A percentile compares a stretch with the other conserved stretches of the same genome.
Evolutionary conservation across 2,888 invertebrate genomes (phyloP).

Genomic region (Eilema griseolum): DNA sequence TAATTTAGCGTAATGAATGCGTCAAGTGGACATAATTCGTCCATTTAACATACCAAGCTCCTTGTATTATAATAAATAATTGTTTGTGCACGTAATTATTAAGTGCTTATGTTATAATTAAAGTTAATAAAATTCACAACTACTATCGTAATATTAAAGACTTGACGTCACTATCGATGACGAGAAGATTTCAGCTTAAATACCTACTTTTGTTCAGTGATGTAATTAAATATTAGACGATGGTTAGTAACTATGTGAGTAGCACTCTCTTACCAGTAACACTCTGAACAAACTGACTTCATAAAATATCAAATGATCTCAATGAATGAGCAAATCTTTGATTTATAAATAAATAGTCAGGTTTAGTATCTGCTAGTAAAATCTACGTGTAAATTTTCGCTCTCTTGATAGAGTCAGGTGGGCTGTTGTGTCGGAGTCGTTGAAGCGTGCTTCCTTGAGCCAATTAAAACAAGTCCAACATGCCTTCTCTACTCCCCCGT

Average conservation of each 20-base stretch:
- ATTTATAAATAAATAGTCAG: neutral
- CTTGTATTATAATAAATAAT: conserved; percentile 13
- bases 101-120: neutral
- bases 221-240: neutral
- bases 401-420: conserved; percentile 46
- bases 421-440: conserved; percentile 64
- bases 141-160: neutral
- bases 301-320: neutral
- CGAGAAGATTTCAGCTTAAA: neutral
- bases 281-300: neutral
- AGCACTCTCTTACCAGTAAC: no score
- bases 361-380: conserved; percentile 29
- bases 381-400: conserved; percentile 51
- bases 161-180: neutral
- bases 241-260: neutral
- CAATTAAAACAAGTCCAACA: conserved; percentile 72
- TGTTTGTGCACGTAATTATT: neutral
- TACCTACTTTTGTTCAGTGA: no score
- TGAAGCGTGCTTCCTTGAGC: conserved; percentile 79
- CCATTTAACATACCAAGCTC: conserved; percentile 33
- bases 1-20: conserved; percentile 56
- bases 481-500: conserved; percentile 41
- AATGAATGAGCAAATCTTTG: neutral
- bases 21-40: conserved; percentile 53
- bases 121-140: neutral